These are phyloP conservation scores for Tachina grossa DNA, from an alignment of 2,888 invertebrate genomes.

Conservation along the genomic window DNA sequence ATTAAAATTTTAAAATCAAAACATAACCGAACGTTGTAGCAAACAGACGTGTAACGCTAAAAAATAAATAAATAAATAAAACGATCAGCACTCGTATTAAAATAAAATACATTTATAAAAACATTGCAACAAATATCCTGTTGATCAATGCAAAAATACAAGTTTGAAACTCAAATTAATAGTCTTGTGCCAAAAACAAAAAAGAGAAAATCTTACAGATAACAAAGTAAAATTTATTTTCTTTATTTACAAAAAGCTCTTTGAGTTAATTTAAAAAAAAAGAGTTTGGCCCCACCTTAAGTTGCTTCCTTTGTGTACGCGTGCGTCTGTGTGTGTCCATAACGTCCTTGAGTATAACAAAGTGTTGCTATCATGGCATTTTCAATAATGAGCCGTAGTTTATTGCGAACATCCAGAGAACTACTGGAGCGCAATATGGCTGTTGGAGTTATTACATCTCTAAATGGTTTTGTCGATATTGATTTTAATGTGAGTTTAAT, in stretches of 20 bases:
- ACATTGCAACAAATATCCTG: slow-evolving; percentile 36
- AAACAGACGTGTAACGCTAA: slow-evolving; percentile 53
- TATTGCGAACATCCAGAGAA: slow-evolving; percentile 79
- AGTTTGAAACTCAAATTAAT: slow-evolving; percentile 17
- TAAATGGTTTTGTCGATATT: slow-evolving; percentile 70
- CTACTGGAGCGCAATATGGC: slow-evolving; percentile 79
- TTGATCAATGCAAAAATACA: slow-evolving; percentile 38
- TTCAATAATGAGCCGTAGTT: slow-evolving; percentile 77
- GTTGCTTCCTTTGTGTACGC: neutral
- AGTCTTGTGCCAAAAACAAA: slow-evolving; percentile 13
- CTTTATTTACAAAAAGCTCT: slow-evolving; percentile 1
- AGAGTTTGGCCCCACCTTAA: slow-evolving; percentile 18
- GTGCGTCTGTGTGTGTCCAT: neutral
- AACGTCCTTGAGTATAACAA: neutral
- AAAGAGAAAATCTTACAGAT: slow-evolving; percentile 41
- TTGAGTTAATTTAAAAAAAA: slow-evolving; percentile 6
- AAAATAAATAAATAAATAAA: slow-evolving; percentile 27
- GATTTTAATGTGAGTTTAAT: slow-evolving; percentile 71
- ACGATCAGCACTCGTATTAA: neutral
- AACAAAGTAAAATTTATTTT: slow-evolving; percentile 10
- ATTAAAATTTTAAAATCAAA: slow-evolving; percentile 60
- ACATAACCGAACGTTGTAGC: slow-evolving; percentile 62
- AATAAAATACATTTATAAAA: slow-evolving; percentile 27
- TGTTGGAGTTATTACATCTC: slow-evolving; percentile 72
- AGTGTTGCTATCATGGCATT: slow-evolving; percentile 74